phyloP scores from a whole-genome alignment of 2,888 invertebrate species.

The Leucophora obtusa region DNA sequence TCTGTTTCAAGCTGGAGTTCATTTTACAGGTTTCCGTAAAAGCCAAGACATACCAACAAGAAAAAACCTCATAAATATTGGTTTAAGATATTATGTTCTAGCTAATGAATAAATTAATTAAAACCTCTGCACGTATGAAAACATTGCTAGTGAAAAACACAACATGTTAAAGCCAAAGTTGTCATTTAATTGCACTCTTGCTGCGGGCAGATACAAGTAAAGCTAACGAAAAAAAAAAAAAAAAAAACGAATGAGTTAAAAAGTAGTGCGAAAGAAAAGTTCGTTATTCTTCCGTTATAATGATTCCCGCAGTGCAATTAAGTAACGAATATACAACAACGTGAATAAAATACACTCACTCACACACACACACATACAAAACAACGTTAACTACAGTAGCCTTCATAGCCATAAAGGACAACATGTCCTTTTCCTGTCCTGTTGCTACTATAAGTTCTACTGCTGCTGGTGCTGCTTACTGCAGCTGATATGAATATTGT shows the following conservation, averaged over 20 bases:
- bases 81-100: too few relatives aligned
- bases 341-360: neutral
- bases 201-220: constrained; percentile 33
- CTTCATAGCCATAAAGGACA: constrained; percentile 54
- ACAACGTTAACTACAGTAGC: neutral
- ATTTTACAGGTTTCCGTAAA: too few relatives aligned
- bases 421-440: constrained; percentile 55
- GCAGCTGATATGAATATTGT: constrained; percentile 45
- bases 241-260: constrained; percentile 18
- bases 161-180: constrained; percentile 42
- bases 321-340: constrained; percentile 50
- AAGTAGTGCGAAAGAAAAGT: constrained; percentile 45
- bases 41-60: too few relatives aligned
- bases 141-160: neutral
- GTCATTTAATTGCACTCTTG: constrained; percentile 50
- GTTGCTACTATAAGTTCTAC: constrained; percentile 1
- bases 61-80: too few relatives aligned
- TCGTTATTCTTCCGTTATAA: constrained; percentile 60
- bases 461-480: constrained; percentile 7
- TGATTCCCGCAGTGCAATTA: constrained; percentile 66
- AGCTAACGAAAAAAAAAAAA: neutral
- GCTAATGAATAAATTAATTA: too few relatives aligned
- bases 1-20: too few relatives aligned
- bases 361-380: neutral
- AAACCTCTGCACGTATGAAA: too few relatives aligned